phyloP scores from a whole-genome alignment of 2,113 vertebrate genomes.

The Semnopithecus entellus region DNA sequence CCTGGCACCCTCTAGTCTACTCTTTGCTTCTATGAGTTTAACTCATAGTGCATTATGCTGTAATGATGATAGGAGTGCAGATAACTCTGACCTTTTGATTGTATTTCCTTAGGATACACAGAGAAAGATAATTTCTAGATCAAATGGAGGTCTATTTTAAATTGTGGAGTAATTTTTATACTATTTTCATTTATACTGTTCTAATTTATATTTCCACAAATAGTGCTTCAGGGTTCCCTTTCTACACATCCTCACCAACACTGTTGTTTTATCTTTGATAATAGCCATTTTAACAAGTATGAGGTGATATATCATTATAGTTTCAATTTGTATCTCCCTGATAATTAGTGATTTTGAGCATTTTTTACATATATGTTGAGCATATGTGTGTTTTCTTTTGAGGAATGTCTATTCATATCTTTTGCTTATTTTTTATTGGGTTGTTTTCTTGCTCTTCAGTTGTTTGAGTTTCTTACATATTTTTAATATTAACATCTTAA shows the following conservation, averaged over 20 bases:
- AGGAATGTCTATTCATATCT: no score
- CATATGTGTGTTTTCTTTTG: no score
- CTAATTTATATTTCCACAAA: background rate
- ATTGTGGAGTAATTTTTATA: no score
- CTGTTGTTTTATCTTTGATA: background rate
- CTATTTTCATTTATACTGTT: background rate
- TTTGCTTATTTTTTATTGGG: no score
- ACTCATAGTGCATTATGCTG: no score
- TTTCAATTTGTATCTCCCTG: no score
- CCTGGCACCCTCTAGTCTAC: no score
- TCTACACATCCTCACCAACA: background rate
- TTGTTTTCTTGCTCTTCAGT: no score
- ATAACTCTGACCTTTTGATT: background rate
- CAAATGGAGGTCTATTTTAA: background rate
- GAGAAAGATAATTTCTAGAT: background rate
- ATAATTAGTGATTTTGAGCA: no score
- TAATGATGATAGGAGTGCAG: background rate
- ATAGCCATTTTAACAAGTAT: background rate
- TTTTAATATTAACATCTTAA: background rate
- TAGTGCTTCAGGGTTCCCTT: background rate
- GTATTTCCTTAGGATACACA: background rate
- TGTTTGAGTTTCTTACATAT: background rate
- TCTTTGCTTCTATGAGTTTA: no score
- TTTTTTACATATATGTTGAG: no score
- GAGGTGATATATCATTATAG: no score